Evolutionary conservation across 1,140 invertebrate genomes (phyloP).

Genomic region (Euura saliciscinereae): DNA sequence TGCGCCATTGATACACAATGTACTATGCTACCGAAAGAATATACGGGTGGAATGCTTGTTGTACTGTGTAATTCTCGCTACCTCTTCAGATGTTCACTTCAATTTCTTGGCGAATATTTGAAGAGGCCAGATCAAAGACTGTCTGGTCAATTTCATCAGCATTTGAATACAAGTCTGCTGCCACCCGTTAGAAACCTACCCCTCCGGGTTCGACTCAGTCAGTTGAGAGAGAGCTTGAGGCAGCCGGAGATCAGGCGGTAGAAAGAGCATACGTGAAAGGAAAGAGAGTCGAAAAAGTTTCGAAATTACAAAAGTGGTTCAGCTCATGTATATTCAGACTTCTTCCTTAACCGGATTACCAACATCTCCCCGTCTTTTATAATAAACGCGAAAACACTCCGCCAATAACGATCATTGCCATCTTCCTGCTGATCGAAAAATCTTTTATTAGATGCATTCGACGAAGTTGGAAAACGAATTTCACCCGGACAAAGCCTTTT

Average conservation of each 20-base stretch:
- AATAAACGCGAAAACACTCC: too few relatives aligned
- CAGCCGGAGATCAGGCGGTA: constrained; percentile 18
- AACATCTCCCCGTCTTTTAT: too few relatives aligned
- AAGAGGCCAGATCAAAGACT: constrained; percentile 59
- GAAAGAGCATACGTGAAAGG: constrained; percentile 26
- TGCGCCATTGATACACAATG: too few relatives aligned
- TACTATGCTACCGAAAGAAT: too few relatives aligned
- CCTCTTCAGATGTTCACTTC: constrained; percentile 59
- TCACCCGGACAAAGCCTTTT: too few relatives aligned
- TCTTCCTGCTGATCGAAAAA: too few relatives aligned
- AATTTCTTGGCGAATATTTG: constrained; percentile 60
- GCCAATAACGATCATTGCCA: too few relatives aligned
- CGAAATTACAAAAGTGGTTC: constrained; percentile 39
- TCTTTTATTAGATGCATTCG: too few relatives aligned
- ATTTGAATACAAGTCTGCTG: constrained; percentile 53
- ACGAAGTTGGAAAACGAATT: too few relatives aligned
- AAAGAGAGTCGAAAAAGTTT: constrained; percentile 16
- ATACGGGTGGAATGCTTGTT: too few relatives aligned
- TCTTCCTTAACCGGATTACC: too few relatives aligned
- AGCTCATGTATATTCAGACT: not conserved
- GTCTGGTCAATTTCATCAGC: constrained; percentile 64
- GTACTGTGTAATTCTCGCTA: constrained; percentile 49
- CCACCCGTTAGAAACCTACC: constrained; percentile 16
- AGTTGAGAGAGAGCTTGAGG: constrained; percentile 5
- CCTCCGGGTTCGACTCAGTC: constrained; percentile 11